Evolutionary conservation across 2,797 vertebrate species (phyloP), one percentile per base, ranked within the genome.

Genomic region (Poeciliopsis turneri): DNA sequence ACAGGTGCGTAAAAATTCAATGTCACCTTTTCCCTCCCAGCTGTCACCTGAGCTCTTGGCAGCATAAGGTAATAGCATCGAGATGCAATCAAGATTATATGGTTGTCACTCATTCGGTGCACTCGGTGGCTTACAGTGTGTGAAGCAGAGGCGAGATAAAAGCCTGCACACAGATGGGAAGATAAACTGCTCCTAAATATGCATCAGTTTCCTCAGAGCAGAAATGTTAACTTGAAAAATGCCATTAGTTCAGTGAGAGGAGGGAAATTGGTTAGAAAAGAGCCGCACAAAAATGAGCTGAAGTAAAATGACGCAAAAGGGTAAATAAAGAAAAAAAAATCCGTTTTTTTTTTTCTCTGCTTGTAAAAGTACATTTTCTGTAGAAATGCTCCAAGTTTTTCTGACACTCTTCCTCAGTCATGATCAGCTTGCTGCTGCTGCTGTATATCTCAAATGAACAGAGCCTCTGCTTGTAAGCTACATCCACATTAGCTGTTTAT

Each of bases 401-500:
- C 86, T 88, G 81, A 88, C 86, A 79, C 80, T 89, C 85, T 84
- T 89, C 84, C 79, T 87, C 83, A 64, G 78, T 74, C 72, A 69
- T 82, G 87, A 88, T 87, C 76, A 84, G 84, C 59, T 87, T 68
- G 66, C 64, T 25, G 85, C 86, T 33, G 30, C 30, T 74, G 89
- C 89, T 73, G 84, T 92, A 84, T 92, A 94, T 95, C 93, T 94
- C 86, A 86, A 85, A 83, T 83, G 79, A 93, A 87, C 91, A 92
- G 91, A 89, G 90, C 79, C 84, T 75, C 82, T 87, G 85, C 88
- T 90, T 93, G 86, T 90, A 89, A 90, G 93, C 92, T 88, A 93
- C 90, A 92, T 87, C 90, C 89, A 92, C 90, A 92, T 93, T 89
- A 87, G 90, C 82, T 93, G 92, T 95, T 94, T 94, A 92, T 95